Evolutionary conservation across 2,797 vertebrate genomes (phyloP).

Genomic region (Enteromius radiatus): DNA sequence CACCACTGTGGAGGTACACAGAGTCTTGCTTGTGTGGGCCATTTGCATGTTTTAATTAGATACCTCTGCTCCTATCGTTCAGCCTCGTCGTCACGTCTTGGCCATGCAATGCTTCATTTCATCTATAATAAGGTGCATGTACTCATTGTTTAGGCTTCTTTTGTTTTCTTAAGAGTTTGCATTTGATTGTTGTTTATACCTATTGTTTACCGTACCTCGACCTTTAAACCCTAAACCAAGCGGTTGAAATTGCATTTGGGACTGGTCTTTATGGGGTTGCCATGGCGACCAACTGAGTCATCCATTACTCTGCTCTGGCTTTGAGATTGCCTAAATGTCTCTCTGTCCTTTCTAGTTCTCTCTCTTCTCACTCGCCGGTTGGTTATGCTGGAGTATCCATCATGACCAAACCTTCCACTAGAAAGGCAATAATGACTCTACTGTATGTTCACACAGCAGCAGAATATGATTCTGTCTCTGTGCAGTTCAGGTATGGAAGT

Average conservation of each 20-base stretch:
- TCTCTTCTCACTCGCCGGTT: slow-evolving; percentile 47
- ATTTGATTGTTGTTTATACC: slow-evolving; percentile 61
- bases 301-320: slow-evolving; percentile 62
- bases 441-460: neutral
- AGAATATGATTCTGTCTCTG: neutral
- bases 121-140: slow-evolving; percentile 22
- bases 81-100: slow-evolving; percentile 3
- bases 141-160: slow-evolving; percentile 60
- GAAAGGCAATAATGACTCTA: neutral
- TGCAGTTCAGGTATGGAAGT: neutral
- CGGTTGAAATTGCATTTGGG: slow-evolving; percentile 78
- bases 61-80: slow-evolving; percentile 13
- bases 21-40: slow-evolving; percentile 53
- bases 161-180: slow-evolving; percentile 66
- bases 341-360: slow-evolving; percentile 26
- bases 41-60: slow-evolving; percentile 55
- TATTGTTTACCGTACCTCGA: slow-evolving; percentile 73
- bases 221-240: slow-evolving; percentile 74
- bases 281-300: slow-evolving; percentile 77
- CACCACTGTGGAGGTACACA: slow-evolving; percentile 35
- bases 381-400: slow-evolving; percentile 23
- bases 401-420: neutral
- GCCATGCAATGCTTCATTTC: slow-evolving; percentile 29
- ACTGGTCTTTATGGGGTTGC: slow-evolving; percentile 81
- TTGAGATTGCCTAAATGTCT: slow-evolving; percentile 60